Percentiles rank a stretch among this genome's conserved stretches.
Evolutionary conservation across 2,113 vertebrate genomes (phyloP).

Genomic region (Podarcis raffonei): DNA sequence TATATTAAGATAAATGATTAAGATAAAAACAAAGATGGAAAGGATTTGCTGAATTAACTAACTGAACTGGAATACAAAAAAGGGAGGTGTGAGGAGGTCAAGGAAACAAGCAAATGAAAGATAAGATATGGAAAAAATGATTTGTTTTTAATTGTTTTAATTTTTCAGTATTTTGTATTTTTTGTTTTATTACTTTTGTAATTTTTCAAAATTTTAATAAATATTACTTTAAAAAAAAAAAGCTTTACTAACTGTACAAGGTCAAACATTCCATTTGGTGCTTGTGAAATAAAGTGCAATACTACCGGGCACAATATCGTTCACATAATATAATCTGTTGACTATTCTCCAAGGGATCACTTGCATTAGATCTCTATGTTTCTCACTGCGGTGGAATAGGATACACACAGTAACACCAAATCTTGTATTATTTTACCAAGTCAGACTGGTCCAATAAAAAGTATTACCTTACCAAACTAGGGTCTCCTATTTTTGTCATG

Average conservation of each 20-base stretch:
- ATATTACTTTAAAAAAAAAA: no score
- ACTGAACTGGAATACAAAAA: no score
- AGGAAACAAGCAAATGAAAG: no score
- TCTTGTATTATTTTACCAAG: not conserved
- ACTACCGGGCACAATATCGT: conserved; percentile 5
- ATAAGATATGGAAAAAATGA: no score
- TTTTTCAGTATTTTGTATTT: no score
- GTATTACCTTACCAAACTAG: not conserved
- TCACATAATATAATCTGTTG: not conserved
- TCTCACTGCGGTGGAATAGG: not conserved
- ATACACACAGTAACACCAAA: not conserved
- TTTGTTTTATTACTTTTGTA: no score
- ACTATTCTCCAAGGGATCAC: not conserved
- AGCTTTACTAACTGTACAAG: conserved; percentile 15
- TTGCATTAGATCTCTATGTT: not conserved
- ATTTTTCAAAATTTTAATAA: no score
- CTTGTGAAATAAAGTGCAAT: conserved; percentile 14
- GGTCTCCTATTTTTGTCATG: not conserved
- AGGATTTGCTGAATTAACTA: no score
- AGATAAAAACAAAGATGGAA: no score
- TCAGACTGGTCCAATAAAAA: not conserved
- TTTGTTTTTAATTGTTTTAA: no score
- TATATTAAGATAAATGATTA: no score
- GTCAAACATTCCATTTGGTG: conserved; percentile 35
- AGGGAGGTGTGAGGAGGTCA: no score